Base-by-base conservation (phyloP, 2,888 invertebrate species). In the Taenaris catops region DNA sequence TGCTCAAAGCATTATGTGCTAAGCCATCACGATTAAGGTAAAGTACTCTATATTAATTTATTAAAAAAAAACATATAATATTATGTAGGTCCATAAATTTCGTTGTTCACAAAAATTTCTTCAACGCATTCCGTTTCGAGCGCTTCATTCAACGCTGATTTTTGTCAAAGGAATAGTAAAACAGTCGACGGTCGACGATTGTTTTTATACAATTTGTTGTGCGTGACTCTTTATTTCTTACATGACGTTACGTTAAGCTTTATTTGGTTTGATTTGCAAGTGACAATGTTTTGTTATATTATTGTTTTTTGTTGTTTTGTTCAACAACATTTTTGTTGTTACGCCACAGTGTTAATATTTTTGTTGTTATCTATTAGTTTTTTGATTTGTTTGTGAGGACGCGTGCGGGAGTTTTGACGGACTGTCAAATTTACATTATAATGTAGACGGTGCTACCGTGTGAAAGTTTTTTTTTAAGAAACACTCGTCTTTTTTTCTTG, bases 131-230 rank as follows among this genome's bases (percentile, higher is more conserved):
- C 75, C 76, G 79, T 79, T 74, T 75, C 70, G 72, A 70, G 62
- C 71, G 72, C 79, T 72, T 74, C 75, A 79, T 79, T 78, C 73
- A 69, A 73, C 68, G 65, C 73, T 72, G 80, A 80, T 80, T 79
- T n/a, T 74, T 65, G 76, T 79, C 74, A 80, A 83, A 76, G 74
- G 71, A 73, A 64, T 75, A 72, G 75, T 78, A 80, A 79, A 83
- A 80, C 80, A 80, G 63, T 67, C 58, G 61, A 58, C 64, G 62
- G 59, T 61, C 61, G 60, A 53, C 75, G 67, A 80, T 80, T 84
- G 83, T 84, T 83, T 84, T 84, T 81, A 76, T 78, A 83, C 79
- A 81, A 80, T 80, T 76, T 70, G 65, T 72, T 62, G 51, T 42
- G 51, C 54, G 49, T 63, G 53, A 64, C 66, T 63, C 59, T 62